Conservation (phyloP, 2,797 vertebrate genomes). For the Naso thynnoides region DNA sequence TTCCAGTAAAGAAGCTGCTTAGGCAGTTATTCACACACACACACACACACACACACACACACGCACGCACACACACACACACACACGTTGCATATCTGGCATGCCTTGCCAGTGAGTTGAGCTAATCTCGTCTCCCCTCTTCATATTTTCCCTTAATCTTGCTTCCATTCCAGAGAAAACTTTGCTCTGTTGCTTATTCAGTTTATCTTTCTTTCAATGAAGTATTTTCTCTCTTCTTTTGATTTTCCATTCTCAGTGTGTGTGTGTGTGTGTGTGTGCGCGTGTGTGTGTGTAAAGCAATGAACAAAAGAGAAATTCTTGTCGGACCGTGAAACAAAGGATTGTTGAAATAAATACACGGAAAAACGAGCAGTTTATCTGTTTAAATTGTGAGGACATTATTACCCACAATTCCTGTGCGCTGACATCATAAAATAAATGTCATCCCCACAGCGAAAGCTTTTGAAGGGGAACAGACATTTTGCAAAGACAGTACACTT, state of each 20-base stretch:
- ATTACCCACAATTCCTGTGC: not conserved
- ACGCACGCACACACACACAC: constrained; percentile 52
- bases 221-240: constrained; percentile 21
- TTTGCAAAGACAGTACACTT: not conserved
- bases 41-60: constrained; percentile 77
- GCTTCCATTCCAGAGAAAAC: constrained; percentile 6
- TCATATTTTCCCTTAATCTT: constrained; percentile 31
- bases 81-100: constrained; percentile 65
- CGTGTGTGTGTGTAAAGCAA: not conserved
- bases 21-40: constrained; percentile 8
- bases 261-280: not conserved
- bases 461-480: not conserved
- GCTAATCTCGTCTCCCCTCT: constrained; percentile 59
- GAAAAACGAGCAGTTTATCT: not conserved
- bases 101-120: constrained; percentile 65
- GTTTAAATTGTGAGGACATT: not conserved
- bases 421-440: not conserved
- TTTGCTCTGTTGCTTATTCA: not conserved
- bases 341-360: not conserved
- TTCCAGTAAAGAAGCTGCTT: constrained; percentile 48
- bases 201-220: not conserved
- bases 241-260: not conserved
- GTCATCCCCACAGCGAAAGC: not conserved
- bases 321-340: not conserved
- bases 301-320: not conserved